Conservation (phyloP, 2,113 vertebrate species). For the Lutjanus erythropterus region DNA sequence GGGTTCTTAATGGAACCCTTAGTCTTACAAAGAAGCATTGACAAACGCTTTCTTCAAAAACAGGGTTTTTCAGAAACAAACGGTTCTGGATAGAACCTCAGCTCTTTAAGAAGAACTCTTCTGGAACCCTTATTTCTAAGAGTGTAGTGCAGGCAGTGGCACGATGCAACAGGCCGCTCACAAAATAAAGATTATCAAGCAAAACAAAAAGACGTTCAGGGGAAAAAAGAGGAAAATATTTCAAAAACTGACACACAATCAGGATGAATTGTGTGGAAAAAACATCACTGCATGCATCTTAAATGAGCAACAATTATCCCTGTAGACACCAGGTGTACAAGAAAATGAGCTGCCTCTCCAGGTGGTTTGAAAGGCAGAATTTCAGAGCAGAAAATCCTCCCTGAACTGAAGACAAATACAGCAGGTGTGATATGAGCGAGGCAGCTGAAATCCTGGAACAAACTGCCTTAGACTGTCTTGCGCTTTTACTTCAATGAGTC, state of each 20-base stretch:
- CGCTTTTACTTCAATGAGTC: slow-evolving; percentile 29
- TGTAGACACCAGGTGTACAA: slow-evolving; percentile 60
- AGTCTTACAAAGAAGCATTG: too few relatives aligned
- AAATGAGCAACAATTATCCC: slow-evolving; percentile 56
- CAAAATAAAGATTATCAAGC: not conserved
- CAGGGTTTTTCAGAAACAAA: too few relatives aligned
- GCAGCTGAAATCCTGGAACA: slow-evolving; percentile 33
- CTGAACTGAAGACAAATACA: slow-evolving; percentile 45
- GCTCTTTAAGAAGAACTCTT: too few relatives aligned
- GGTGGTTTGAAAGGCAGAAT: slow-evolving; percentile 54
- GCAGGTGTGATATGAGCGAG: slow-evolving; percentile 39
- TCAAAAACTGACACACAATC: slow-evolving; percentile 15
- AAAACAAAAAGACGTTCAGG: not conserved
- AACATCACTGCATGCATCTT: slow-evolving; percentile 36
- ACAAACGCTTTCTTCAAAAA: too few relatives aligned
- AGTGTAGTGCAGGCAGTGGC: not conserved
- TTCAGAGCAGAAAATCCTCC: slow-evolving; percentile 26
- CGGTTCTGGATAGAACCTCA: too few relatives aligned
- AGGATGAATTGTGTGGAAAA: slow-evolving; percentile 23
- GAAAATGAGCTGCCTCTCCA: slow-evolving; percentile 57
- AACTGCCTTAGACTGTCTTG: slow-evolving; percentile 15
- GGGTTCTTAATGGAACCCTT: too few relatives aligned
- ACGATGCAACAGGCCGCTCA: not conserved
- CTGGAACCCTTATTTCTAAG: too few relatives aligned
- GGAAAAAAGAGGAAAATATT: slow-evolving; percentile 1